phyloP scores from a whole-genome alignment of 2,888 invertebrate species.

The Lucinisca nassula region DNA sequence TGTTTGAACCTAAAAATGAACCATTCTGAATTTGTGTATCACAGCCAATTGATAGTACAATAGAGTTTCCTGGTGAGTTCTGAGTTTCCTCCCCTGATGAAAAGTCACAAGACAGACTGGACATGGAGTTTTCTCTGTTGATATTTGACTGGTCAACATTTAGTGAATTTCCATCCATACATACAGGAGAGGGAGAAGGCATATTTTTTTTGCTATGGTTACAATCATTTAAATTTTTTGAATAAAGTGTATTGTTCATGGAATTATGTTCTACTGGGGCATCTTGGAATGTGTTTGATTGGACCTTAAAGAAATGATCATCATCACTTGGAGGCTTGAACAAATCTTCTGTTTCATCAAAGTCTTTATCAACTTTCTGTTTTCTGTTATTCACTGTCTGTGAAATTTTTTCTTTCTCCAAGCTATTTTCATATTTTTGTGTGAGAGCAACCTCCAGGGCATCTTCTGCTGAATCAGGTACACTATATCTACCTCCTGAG shows the following conservation, averaged over 20 bases:
- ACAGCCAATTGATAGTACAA: neutral
- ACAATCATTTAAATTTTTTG: neutral
- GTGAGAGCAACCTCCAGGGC: constrained; percentile 49
- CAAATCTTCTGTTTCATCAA: constrained; percentile 69
- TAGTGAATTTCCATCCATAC: constrained; percentile 37
- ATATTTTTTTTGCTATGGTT: constrained; percentile 17
- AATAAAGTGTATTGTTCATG: neutral
- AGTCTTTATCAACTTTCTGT: constrained; percentile 4
- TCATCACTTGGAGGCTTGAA: constrained; percentile 72
- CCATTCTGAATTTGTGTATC: neutral
- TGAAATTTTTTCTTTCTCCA: constrained; percentile 32
- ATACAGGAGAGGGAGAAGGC: constrained; percentile 57
- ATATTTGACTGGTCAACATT: constrained; percentile 33
- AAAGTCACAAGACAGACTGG: constrained; percentile 53
- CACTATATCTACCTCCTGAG: constrained; percentile 67
- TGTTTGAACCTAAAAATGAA: neutral
- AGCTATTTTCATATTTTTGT: constrained; percentile 20
- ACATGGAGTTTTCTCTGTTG: constrained; percentile 26
- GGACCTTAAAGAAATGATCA: constrained; percentile 45
- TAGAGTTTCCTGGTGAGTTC: neutral
- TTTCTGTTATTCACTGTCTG: constrained; percentile 29
- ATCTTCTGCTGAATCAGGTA: constrained; percentile 51
- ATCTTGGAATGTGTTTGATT: neutral
- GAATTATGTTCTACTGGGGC: neutral
- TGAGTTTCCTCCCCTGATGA: constrained; percentile 20